Evolutionary conservation across 2,797 vertebrate genomes (phyloP), one percentile per base, ranked within the genome.

Genomic region (Melanotaenia nigrans): DNA sequence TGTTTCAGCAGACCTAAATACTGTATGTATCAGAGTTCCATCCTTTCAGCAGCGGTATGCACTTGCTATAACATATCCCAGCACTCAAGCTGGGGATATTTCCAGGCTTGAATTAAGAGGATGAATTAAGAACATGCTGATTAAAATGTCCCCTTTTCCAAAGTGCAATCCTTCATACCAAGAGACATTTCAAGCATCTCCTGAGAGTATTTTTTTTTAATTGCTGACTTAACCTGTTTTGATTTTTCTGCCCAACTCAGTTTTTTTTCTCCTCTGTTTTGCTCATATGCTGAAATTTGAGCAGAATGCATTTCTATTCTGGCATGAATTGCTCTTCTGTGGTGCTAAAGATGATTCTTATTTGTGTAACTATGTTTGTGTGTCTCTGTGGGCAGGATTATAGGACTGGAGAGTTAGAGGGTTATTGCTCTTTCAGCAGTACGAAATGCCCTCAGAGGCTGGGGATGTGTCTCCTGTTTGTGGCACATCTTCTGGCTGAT

Each of bases 341-440:
- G 93, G 93, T 95, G 93, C 94, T 95, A 93, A 88, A 90, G 74
- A 90, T 67, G 55, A 85, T 74, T 74, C 51, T 82, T 68, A 33
- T 86, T 85, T 80, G 84, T 90, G 81, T 82, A 68, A 62, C 74
- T 72, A 42, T 80, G 60, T 88, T 68, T 85, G 69, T 86, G 86
- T 85, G 65, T 83, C 68, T 86, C 69, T 69, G 63, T 68, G 79
- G 82, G 81, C 79, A 82, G 82, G 87, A 82, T 84, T 84, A 84
- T 57, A 68, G 83, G 80, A 79, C 78, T 47, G 64, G 65, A 71
- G 80, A 73, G 84, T 63, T 65, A 83, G 81, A 73, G 65, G 65
- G 82, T 84, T 84, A 79, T 84, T 85, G 85, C 89, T 82, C 83
- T 87, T 90, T 84, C 76, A 85, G 76, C 65, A 81, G 74, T 71